Conservation (phyloP, 2,888 invertebrate species). For the Patella ulyssiponensis region DNA sequence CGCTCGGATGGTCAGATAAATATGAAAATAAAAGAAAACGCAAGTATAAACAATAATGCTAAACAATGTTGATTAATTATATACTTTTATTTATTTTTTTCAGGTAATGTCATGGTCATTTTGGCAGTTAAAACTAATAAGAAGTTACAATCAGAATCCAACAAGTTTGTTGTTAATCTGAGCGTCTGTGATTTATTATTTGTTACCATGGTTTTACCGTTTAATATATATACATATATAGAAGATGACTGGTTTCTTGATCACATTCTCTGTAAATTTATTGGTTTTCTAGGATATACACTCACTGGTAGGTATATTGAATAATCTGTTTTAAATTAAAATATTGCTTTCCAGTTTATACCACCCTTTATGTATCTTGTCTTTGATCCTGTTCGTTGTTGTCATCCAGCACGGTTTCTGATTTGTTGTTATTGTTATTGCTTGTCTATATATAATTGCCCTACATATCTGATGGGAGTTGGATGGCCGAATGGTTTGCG, state of each 20-base stretch:
- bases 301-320: slow-evolving; percentile 42
- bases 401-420: neutral
- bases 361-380: neutral
- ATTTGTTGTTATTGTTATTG: neutral
- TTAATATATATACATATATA: slow-evolving; percentile 54
- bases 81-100: slow-evolving; percentile 2
- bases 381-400: neutral
- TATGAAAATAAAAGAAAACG: neutral
- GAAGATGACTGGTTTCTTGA: slow-evolving; percentile 41
- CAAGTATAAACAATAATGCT: neutral
- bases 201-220: slow-evolving; percentile 46
- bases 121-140: slow-evolving; percentile 41
- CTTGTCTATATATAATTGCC: neutral
- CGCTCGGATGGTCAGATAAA: neutral
- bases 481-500: too few relatives aligned
- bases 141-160: slow-evolving; percentile 47
- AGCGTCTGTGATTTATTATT: slow-evolving; percentile 48
- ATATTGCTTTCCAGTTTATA: slow-evolving; percentile 1
- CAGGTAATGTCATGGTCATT: slow-evolving; percentile 51
- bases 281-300: slow-evolving; percentile 47
- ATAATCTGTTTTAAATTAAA: neutral
- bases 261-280: slow-evolving; percentile 41
- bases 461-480: too few relatives aligned
- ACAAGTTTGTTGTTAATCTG: slow-evolving; percentile 50
- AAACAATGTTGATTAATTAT: neutral